Evolutionary conservation across 2,113 vertebrate genomes (phyloP), one percentile per base, ranked within the genome.

Genomic region (Recurvirostra avosetta): DNA sequence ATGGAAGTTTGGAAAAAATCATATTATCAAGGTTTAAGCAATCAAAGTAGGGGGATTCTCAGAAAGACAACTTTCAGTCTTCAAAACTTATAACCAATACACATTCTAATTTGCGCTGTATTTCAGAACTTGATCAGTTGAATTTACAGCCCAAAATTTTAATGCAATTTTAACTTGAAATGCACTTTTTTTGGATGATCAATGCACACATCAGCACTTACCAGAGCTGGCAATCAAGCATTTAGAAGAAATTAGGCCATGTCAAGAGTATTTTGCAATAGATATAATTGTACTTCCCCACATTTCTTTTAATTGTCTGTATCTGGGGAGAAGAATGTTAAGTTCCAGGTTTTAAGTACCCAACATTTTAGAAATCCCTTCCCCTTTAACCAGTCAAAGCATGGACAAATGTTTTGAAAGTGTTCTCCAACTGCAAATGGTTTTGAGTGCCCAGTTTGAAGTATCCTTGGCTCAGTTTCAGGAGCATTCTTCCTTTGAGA

Each of bases 221-320:
- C 15, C 86, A 92, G 68, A 87, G 25, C 7, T 38, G 61, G 62
- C 16, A 93, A 67, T 61, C 79, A 94, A 91, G 61, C 47, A 38
- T 67, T 94, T 66, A 86, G 52, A 72, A 73, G 34, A 92, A 96
- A 90, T 91, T 65, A 90, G 53, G 71, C n/a, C 38, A 81, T 43
- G 71, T 75, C 56, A 79, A 70, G 58, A 49, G 62, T 65, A 87
- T 90, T 96, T 97, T 82, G 82, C 40, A 87, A 96, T 30, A 79
- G 59, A 96, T 27, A 34, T 2, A 85, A 55, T 9, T 90, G 38
- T 43, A 88, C 40, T 90, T 72, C 30, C 22, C 50, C n/a, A 62
- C 38, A 73, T 23, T 63, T 71, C 43, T 79, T 93, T 86, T 62
- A 83, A 94, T 80, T 86, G 45, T 32, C 43, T 12, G 2, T 38